Base-by-base conservation (phyloP, 2,888 invertebrate species). In the Amphimallon solstitiale region DNA sequence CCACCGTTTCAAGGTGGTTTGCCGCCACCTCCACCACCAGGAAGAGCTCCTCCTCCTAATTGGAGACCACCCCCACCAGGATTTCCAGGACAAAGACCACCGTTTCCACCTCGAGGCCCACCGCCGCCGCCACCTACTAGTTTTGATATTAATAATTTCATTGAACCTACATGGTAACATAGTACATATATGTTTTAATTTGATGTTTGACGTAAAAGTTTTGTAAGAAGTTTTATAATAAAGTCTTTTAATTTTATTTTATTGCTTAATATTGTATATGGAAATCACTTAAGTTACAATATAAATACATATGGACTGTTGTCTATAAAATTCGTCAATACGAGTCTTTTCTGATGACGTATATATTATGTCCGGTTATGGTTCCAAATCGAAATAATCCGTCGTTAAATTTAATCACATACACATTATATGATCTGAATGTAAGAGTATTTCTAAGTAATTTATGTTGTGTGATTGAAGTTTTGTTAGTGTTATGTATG, bases 61-160 rank as follows among this genome's bases (percentile, higher is more conserved):
- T 90, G 90, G 89, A 83, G 90, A 65, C 88, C 88, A 35, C 90
- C 90, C 0, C 90, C 89, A 0, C 87, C 88, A 1, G 87, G 88
- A 12, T 81, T 81, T 68, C 51, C 67, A 9, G 64, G 64, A 12
- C 51, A 40, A 51, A 78, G 85, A 69, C 85, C 86, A 37, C 84
- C 86, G 0, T 87, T 90, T 69, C 90, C 90, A 4, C 90, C 90
- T 38, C 86, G 90, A 71, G 89, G 90, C 37, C 89, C 90, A 0
- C 90, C 91, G 0, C 91, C 91, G 70, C 92, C 91, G 6, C 89
- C 90, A 23, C 87, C 85, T 5, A 79, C 82, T 3, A 74, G 70
- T 68, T 77, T 71, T 70, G 80, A 75, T 6, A 17, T 15, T 7
- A 73, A 68, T 43, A 70, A 63, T 67, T 73, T 72, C 66, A 67